A percentile compares a stretch with the other conserved stretches of the same genome.
Conservation (phyloP, 2,113 vertebrate genomes). For the Cheilinus undulatus region DNA sequence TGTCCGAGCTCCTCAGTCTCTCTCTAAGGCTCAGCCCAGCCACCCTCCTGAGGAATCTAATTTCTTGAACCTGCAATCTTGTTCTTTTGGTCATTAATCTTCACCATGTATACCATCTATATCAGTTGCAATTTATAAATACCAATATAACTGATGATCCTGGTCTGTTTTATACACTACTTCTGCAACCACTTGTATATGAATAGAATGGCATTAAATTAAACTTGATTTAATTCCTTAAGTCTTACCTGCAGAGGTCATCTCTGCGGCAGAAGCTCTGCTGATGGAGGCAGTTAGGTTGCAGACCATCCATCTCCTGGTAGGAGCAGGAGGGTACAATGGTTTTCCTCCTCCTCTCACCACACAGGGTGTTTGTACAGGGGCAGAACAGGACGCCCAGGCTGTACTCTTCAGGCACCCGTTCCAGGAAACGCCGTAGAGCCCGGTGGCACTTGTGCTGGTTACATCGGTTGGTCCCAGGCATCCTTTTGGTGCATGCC, state of each 20-base stretch:
- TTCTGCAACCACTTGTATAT: no score
- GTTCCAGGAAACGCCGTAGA: constrained; percentile 91
- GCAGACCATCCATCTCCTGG: constrained; percentile 78
- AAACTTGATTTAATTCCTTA: no score
- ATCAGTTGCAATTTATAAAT: no score
- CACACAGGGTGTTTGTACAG: constrained; percentile 89
- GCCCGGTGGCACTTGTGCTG: constrained; percentile 88
- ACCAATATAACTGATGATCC: no score
- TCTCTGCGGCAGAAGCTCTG: constrained; percentile 87
- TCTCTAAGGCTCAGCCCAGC: no score
- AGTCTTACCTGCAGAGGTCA: constrained; percentile 90
- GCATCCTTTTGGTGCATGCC: constrained; percentile 85
- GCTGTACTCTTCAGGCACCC: constrained; percentile 89
- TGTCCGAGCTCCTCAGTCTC: no score
- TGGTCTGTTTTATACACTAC: no score
- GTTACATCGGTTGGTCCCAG: constrained; percentile 83
- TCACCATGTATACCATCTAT: no score
- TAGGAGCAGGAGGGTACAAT: constrained; percentile 95
- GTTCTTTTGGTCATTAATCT: no score
- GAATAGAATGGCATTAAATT: no score
- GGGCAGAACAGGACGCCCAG: constrained; percentile 93
- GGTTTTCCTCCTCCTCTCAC: constrained; percentile 92
- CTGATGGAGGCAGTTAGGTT: constrained; percentile 91
- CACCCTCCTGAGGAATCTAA: no score
- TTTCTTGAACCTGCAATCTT: no score